These are phyloP conservation scores for Styela plicata DNA, from an alignment of 23 tunicate genomes.

Conservation along the genomic window DNA sequence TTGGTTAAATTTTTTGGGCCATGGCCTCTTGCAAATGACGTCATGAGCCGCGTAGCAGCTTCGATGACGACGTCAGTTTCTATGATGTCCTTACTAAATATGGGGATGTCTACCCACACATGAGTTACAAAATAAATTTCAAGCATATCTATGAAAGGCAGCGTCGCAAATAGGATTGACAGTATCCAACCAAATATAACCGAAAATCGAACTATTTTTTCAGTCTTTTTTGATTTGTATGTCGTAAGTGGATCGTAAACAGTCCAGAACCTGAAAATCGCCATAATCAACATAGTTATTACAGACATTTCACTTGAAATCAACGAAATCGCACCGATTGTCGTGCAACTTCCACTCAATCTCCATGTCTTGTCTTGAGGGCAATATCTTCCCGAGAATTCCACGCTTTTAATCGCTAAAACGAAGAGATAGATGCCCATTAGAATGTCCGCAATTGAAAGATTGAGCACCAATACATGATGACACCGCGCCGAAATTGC, in stretches of 20 bases:
- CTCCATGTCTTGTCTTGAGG: constrained; percentile 40
- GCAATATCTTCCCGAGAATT: constrained; percentile 41
- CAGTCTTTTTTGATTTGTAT: constrained; percentile 16
- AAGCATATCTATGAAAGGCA: constrained; percentile 32
- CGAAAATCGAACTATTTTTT: not conserved
- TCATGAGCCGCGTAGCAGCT: not conserved
- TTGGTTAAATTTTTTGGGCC: not conserved
- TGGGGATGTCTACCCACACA: constrained; percentile 23
- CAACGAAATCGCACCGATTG: constrained; percentile 48
- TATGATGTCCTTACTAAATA: constrained; percentile 15
- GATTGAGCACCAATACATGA: constrained; percentile 35
- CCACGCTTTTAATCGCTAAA: constrained; percentile 26
- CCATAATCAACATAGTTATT: constrained; percentile 52
- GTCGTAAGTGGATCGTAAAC: constrained; percentile 36
- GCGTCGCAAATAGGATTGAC: constrained; percentile 23
- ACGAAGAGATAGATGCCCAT: constrained; percentile 51
- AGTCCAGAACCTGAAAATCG: constrained; percentile 46
- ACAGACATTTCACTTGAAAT: constrained; percentile 68
- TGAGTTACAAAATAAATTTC: constrained; percentile 18
- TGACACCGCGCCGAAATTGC: constrained; percentile 27
- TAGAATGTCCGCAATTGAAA: constrained; percentile 45
- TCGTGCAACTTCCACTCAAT: constrained; percentile 20
- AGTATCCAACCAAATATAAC: constrained; percentile 31
- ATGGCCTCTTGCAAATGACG: not conserved
- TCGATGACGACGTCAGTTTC: not conserved